Base-by-base conservation (phyloP, 30 jellyfish, hydroid and myxozoan genomes). In the Pelagia noctiluca region DNA sequence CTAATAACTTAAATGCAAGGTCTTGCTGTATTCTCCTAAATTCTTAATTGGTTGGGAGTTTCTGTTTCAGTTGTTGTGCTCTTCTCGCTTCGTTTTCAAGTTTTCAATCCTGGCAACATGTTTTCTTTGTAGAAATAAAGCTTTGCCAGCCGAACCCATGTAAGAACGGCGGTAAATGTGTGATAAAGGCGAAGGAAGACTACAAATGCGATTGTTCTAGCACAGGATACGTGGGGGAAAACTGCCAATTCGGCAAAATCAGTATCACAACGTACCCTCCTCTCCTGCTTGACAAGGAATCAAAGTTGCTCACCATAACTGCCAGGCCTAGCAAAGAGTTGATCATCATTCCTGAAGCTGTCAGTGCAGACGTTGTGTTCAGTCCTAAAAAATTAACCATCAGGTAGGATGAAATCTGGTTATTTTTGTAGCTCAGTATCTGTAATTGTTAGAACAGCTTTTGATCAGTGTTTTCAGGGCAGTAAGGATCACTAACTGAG, bases 61-160 rank as follows among this genome's bases (percentile, higher is more conserved):
- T n/a, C n/a, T n/a, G n/a, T n/a, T n/a, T n/a, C n/a, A n/a, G n/a
- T n/a, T n/a, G n/a, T n/a, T n/a, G n/a, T n/a, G n/a, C n/a, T n/a
- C n/a, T n/a, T n/a, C n/a, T n/a, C n/a, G n/a, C n/a, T n/a, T n/a
- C n/a, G n/a, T n/a, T n/a, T n/a, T n/a, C n/a, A n/a, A n/a, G n/a
- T n/a, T n/a, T n/a, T n/a, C n/a, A n/a, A n/a, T n/a, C n/a, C n/a
- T n/a, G n/a, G n/a, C n/a, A 1, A 2, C 35, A 25, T 52, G n/a
- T 31, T 1, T 10, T 65, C 30, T 4, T 50, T 52, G 1, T 79
- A 88, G 96, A 78, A 49, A 54, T 78, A 0, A 46, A 61, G 42
- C 84, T 60, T 24, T 88, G 96, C 24, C 35, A 54, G 31, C 96
- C 96, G 38, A 88, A 78, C 73, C 96, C 96, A 16, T 88, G 96